A percentile compares a stretch with the other conserved stretches of the same genome.
These are phyloP conservation scores for Jordanella pulchra DNA, from an alignment of 2,797 vertebrate species.

Conservation along the genomic window DNA sequence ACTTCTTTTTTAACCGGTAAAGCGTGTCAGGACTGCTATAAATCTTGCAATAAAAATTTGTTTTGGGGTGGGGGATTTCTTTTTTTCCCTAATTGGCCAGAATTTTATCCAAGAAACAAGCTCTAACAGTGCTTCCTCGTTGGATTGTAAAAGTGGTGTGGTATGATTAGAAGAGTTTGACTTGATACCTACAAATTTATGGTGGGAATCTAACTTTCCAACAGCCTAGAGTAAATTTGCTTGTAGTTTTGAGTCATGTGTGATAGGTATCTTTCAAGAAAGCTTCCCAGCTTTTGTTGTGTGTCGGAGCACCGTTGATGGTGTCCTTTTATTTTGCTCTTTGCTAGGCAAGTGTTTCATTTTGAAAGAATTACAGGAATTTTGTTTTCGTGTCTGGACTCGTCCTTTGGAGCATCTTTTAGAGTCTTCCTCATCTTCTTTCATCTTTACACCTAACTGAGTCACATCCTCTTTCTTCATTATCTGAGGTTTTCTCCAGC, in stretches of 20 bases:
- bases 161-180: not conserved
- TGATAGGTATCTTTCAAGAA: not conserved
- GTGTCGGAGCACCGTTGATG: not conserved
- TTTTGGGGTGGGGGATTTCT: not conserved
- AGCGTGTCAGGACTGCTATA: not conserved
- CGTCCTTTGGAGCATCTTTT: slow-evolving; percentile 17
- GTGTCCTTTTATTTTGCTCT: not conserved
- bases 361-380: slow-evolving; percentile 51
- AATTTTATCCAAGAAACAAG: not conserved
- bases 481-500: not conserved
- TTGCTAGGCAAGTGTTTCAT: slow-evolving; percentile 18
- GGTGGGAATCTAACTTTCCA: not conserved
- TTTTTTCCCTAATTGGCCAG: not conserved
- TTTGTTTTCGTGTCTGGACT: slow-evolving; percentile 58
- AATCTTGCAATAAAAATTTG: not conserved
- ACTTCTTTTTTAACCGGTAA: fast-evolving
- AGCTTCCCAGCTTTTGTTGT: not conserved
- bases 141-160: not conserved
- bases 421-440: not conserved
- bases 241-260: not conserved
- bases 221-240: not conserved
- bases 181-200: not conserved
- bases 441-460: not conserved
- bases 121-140: not conserved
- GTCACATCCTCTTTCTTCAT: not conserved